These are phyloP conservation scores for Coptodon bakossiorum DNA, from an alignment of 2,113 vertebrate genomes.

Conservation along the genomic window DNA sequence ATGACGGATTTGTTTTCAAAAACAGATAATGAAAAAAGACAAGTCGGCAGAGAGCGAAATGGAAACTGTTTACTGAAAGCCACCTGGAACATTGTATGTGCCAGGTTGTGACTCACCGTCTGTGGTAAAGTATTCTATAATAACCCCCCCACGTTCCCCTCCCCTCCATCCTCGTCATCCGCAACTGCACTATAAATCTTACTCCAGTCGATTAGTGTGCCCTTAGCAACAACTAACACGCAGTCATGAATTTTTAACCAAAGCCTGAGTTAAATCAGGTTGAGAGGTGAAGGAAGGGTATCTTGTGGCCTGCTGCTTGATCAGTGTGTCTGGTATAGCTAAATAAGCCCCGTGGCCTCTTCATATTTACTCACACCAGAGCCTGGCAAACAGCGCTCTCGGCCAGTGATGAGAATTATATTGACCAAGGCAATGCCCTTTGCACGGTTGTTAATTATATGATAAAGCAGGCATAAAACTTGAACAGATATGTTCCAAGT, in stretches of 20 bases:
- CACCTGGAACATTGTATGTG: slow-evolving; percentile 51
- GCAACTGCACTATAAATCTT: slow-evolving; percentile 54
- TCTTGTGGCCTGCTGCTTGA: slow-evolving; percentile 35
- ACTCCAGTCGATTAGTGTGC: slow-evolving; percentile 58
- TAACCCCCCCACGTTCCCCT: background rate
- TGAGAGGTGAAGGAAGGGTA: slow-evolving; percentile 34
- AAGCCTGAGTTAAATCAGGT: slow-evolving; percentile 59
- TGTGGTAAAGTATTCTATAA: slow-evolving; percentile 32
- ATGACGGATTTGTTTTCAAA: slow-evolving; percentile 24
- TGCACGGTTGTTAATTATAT: slow-evolving; percentile 38
- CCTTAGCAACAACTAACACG: slow-evolving; percentile 62
- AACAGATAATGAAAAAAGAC: slow-evolving; percentile 45
- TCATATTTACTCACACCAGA: slow-evolving; percentile 33
- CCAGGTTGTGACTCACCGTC: slow-evolving; percentile 56
- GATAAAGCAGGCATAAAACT: slow-evolving; percentile 28
- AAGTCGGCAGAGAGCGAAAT: slow-evolving; percentile 20
- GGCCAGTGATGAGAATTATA: slow-evolving; percentile 12
- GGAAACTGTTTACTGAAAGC: slow-evolving; percentile 46
- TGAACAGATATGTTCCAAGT: slow-evolving; percentile 17
- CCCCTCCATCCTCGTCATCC: background rate
- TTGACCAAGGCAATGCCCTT: slow-evolving; percentile 29
- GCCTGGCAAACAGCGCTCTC: background rate
- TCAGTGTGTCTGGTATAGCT: slow-evolving; percentile 17
- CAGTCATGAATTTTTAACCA: slow-evolving; percentile 66
- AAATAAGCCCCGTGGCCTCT: slow-evolving; percentile 36